Evolutionary conservation across 2,797 vertebrate species (phyloP), one percentile per base, ranked within the genome.

Genomic region (Phalloptychus januarius): DNA sequence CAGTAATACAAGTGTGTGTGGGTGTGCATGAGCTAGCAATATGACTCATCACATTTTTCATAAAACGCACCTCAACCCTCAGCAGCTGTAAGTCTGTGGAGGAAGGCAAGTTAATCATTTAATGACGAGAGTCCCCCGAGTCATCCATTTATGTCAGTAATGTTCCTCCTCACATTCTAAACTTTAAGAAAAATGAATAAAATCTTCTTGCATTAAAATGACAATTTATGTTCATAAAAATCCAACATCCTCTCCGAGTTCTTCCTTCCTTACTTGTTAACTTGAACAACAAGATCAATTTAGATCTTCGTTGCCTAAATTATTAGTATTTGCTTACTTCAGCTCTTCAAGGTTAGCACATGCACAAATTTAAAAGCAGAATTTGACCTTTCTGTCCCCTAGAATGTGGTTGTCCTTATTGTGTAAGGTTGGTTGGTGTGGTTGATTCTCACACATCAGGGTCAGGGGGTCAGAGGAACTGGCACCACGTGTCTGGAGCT

Each of bases 61-160:
- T 71, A 74, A 83, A 85, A 80, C 88, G 81, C 81, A 89, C 86
- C 90, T 89, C 78, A 85, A 54, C 83, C 38, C 3, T 86, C 87
- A 78, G 85, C 84, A 91, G 79, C 85, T 83, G 82, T 74, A 78
- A 73, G 79, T 90, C 69, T 74, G 48, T 75, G 81, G 44, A 82
- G 82, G 90, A 79, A 80, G 81, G 90, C 85, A 82, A 79, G 75
- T 81, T 89, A 86, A 92, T 92, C 84, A 84, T 84, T 71, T 88
- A 80, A 86, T 90, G 79, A 83, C 83, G 84, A 90, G 83, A 78
- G 61, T 78, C 85, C 86, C 86, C 50, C 13, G 28, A 63, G 46
- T 85, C 79, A 83, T 90, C 86, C 58, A 73, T 84, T 90, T 79
- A 83, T 85, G 76, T 78, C 52, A 45, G 16, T 20, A 63, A 80